These are phyloP conservation scores for Schlechtendalia chinensis DNA, from an alignment of 1,140 invertebrate genomes.

Conservation along the genomic window DNA sequence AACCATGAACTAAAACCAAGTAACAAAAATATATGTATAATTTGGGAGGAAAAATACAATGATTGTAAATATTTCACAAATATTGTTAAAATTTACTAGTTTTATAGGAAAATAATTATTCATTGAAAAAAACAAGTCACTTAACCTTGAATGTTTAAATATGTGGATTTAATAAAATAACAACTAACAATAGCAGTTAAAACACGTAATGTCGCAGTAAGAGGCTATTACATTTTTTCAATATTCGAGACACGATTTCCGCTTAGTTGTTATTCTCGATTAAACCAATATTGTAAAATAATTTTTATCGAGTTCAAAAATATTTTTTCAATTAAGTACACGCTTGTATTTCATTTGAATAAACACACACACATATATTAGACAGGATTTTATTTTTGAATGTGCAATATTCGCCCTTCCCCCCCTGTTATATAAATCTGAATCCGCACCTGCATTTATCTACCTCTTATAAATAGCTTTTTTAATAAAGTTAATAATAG, in stretches of 20 bases:
- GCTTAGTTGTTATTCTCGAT: not conserved
- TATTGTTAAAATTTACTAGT: not conserved
- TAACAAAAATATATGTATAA: no score
- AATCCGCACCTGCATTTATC: no score
- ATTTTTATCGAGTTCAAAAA: no score
- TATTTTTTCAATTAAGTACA: no score
- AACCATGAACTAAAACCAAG: no score
- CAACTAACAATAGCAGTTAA: not conserved
- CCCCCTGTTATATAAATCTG: no score
- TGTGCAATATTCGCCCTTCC: no score
- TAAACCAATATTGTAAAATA: not conserved
- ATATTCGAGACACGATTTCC: not conserved
- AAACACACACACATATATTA: no score
- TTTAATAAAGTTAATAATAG: no score
- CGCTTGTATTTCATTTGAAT: no score
- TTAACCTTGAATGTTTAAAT: conserved; percentile 38
- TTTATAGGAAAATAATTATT: not conserved
- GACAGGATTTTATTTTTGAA: no score
- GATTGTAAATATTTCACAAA: not conserved
- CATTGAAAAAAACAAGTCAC: conserved; percentile 15
- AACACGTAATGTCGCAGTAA: not conserved
- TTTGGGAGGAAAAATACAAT: not conserved
- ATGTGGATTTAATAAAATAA: not conserved
- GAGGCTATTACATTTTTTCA: not conserved
- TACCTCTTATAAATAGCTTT: no score